phyloP scores from a whole-genome alignment of 1,140 invertebrate genomes.

The Macrocentrus cingulum region DNA sequence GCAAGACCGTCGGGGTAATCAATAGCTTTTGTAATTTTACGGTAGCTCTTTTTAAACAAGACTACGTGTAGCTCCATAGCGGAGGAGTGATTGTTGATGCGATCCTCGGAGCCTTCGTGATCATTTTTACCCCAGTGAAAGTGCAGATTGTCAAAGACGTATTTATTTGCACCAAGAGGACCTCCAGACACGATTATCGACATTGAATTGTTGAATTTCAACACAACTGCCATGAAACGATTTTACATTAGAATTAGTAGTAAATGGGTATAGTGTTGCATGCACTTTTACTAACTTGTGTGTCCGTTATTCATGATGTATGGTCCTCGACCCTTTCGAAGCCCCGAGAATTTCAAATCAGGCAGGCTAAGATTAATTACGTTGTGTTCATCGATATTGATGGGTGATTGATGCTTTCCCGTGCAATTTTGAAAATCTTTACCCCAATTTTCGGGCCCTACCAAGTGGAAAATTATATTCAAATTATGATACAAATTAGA shows the following conservation, averaged over 20 bases:
- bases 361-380: slow-evolving; percentile 64
- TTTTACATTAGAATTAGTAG: slow-evolving; percentile 27
- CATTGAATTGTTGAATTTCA: slow-evolving; percentile 61
- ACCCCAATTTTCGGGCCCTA: slow-evolving; percentile 73
- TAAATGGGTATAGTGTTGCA: neutral
- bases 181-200: slow-evolving; percentile 66
- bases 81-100: slow-evolving; percentile 69
- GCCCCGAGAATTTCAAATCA: slow-evolving; percentile 61
- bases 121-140: slow-evolving; percentile 82
- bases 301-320: slow-evolving; percentile 74
- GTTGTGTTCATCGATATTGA: slow-evolving; percentile 74
- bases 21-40: slow-evolving; percentile 64
- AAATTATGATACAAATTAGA: no score
- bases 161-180: slow-evolving; percentile 67
- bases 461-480: slow-evolving; percentile 13
- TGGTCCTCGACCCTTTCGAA: slow-evolving; percentile 60
- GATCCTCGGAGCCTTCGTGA: slow-evolving; percentile 83
- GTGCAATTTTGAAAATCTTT: slow-evolving; percentile 68
- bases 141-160: slow-evolving; percentile 81
- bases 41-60: slow-evolving; percentile 76
- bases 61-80: slow-evolving; percentile 86
- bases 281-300: slow-evolving; percentile 61
- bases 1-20: slow-evolving; percentile 73
- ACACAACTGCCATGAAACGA: slow-evolving; percentile 57
- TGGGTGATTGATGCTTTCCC: slow-evolving; percentile 81